Percentiles rank a stretch among this genome's conserved stretches.
These are phyloP conservation scores for Oreochromis niloticus DNA, from an alignment of 2,113 vertebrate genomes.

Conservation along the genomic window DNA sequence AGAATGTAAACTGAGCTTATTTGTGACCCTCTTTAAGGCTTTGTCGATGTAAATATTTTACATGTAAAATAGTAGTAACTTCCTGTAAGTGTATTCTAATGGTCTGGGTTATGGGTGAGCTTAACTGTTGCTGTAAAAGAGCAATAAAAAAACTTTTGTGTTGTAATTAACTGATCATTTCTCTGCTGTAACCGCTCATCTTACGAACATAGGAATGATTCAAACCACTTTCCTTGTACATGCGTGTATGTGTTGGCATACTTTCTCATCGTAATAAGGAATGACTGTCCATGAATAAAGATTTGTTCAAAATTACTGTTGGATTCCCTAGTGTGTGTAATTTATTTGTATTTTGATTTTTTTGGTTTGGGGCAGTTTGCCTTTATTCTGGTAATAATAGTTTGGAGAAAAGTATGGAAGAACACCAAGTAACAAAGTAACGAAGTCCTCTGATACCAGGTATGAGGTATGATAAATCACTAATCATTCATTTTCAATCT, in stretches of 20 bases:
- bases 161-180: conserved; percentile 47
- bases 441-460: neutral
- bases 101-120: conserved; percentile 26
- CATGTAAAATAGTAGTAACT: conserved; percentile 66
- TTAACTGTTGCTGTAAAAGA: conserved; percentile 29
- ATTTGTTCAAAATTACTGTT: conserved; percentile 46
- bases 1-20: conserved; percentile 32
- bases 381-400: neutral
- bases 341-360: neutral
- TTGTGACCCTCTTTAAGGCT: conserved; percentile 25
- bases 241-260: conserved; percentile 47
- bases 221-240: conserved; percentile 53
- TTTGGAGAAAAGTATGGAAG: neutral
- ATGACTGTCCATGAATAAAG: conserved; percentile 68
- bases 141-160: conserved; percentile 29
- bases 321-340: neutral
- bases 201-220: conserved; percentile 50
- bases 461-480: neutral
- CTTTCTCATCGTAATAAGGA: conserved; percentile 45
- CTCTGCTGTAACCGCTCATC: conserved; percentile 56
- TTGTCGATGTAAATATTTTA: conserved; percentile 53
- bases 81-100: conserved; percentile 42
- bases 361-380: neutral
- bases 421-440: neutral
- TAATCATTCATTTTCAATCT: neutral